phyloP scores from a whole-genome alignment of 1,140 invertebrate genomes.

The Neodiprion fabricii region DNA sequence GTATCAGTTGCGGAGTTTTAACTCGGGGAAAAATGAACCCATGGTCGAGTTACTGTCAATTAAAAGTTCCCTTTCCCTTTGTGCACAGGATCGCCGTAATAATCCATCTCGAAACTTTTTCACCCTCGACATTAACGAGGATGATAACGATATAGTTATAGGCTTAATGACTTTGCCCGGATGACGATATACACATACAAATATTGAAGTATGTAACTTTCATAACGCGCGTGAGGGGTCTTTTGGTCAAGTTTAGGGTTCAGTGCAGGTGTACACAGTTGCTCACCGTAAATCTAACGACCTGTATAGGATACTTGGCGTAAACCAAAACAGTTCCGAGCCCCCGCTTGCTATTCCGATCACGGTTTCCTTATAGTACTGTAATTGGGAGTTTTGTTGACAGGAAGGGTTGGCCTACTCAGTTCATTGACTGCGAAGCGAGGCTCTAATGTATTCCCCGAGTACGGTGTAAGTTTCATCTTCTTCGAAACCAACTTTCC shows the following conservation, averaged over 20 bases:
- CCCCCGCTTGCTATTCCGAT: neutral
- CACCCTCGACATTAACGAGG: no score
- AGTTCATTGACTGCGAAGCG: constrained; percentile 1
- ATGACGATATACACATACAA: neutral
- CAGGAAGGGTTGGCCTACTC: neutral
- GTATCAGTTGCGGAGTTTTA: no score
- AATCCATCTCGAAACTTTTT: no score
- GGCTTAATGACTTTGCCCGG: no score
- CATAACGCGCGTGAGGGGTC: neutral
- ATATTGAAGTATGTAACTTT: neutral
- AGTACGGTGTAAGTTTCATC: constrained; percentile 5
- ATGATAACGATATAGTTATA: no score
- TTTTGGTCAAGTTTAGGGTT: neutral
- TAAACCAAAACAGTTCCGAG: neutral
- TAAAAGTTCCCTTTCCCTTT: no score
- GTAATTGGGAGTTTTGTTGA: constrained; percentile 1
- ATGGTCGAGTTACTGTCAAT: no score
- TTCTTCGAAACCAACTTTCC: neutral
- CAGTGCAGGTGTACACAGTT: neutral
- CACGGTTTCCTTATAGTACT: constrained; percentile 5
- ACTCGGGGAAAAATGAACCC: no score
- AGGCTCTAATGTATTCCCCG: neutral
- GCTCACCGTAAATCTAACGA: neutral
- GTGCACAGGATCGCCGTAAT: no score
- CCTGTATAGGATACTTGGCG: neutral